phyloP scores from a whole-genome alignment of 1,140 invertebrate species.

The Bemisia tabaci region DNA sequence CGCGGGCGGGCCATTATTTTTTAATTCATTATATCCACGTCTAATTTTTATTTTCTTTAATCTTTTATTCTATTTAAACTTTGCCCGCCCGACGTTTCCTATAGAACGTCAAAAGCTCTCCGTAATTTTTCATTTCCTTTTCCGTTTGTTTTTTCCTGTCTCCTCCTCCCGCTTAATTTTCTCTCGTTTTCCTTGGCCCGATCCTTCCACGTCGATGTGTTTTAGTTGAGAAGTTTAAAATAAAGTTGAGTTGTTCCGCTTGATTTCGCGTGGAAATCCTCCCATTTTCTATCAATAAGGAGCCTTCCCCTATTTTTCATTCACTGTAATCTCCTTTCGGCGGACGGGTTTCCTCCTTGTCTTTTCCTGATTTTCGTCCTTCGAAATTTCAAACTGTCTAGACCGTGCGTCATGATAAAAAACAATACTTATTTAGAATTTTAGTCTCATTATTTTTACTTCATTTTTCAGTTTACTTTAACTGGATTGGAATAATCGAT shows the following conservation, averaged over 20 bases:
- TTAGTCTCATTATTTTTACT: no score
- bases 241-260: not conserved
- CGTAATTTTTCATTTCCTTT: not conserved
- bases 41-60: conserved; percentile 1
- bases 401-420: no score
- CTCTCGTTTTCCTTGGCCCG: not conserved
- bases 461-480: no score
- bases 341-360: no score
- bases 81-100: not conserved
- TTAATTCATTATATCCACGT: not conserved
- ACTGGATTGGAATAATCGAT: no score
- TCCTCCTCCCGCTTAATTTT: not conserved
- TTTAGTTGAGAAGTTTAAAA: not conserved
- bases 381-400: no score
- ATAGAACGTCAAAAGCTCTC: not conserved
- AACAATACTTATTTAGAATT: no score
- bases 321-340: no score
- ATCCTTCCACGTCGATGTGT: not conserved
- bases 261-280: not conserved
- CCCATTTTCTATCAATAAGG: not conserved
- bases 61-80: not conserved
- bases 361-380: no score
- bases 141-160: not conserved
- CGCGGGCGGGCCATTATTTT: not conserved
- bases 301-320: no score